Base-by-base conservation (phyloP, 2,797 vertebrate species). In the Danio aesculapii region DNA sequence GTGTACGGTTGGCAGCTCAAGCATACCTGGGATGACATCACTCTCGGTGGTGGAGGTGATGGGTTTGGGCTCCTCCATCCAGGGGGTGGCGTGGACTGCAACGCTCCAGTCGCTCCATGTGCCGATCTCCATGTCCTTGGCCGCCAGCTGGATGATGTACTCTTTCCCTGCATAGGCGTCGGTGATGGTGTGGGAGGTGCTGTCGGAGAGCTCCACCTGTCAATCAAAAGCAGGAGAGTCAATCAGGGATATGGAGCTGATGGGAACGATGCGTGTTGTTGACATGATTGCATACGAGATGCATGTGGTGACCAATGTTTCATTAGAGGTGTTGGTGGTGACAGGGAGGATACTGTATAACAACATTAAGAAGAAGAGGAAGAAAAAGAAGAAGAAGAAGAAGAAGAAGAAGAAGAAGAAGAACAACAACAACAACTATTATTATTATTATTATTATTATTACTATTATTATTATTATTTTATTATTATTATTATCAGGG, bases 41-140 rank as follows among this genome's bases (percentile, higher is more conserved):
- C 94, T 95, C 84, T 99, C 98, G 0, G 97, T 97, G 82, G 97
- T 93, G 82, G 93, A 91, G 63, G 92, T 93, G 83, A 92, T 94
- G 17, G 91, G 96, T 79, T 95, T 92, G 14, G 96, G 97, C 74
- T 98, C 96, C 81, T 98, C 97, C 0, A 96, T 98, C 98, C 98
- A 99, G 77, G 98, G 97, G 0, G 97, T 99, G 77, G 97, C 97
- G 0, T 99, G 97, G 4, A 97, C 95, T 0, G 97, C 97, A 77
- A 98, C 96, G 0, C 98, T 99, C 97, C 98, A 99, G 92, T 99
- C 97, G 0, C 98, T 99, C 98, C 98, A 99, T 0, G 98, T 99
- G 83, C 98, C 98, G 0, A 99, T 97, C 88, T 99, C 98, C 0
- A 95, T 98, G 94, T 99, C 98, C 90, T 99, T 99, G 85, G 97